These are phyloP conservation scores for Chaetodon trifasciatus DNA, from an alignment of 2,797 vertebrate genomes.

Conservation along the genomic window DNA sequence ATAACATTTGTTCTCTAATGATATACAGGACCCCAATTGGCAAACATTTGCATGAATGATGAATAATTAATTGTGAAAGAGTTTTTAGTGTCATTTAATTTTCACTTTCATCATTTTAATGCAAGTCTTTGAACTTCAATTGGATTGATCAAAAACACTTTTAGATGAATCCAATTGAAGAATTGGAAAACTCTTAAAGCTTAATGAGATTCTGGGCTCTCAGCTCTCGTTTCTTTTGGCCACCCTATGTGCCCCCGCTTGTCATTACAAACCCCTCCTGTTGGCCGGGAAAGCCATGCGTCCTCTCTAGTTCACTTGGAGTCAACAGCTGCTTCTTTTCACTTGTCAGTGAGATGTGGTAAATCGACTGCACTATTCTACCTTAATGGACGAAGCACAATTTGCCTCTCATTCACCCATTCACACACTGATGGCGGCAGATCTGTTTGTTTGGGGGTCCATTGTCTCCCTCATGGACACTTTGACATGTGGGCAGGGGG, in stretches of 20 bases:
- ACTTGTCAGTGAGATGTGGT: conserved; percentile 23
- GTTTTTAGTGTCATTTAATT: not conserved
- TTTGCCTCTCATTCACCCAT: not conserved
- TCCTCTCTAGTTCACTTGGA: conserved; percentile 26
- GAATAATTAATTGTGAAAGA: not conserved
- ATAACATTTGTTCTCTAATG: not conserved
- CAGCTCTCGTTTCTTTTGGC: not conserved
- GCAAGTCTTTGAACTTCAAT: not conserved
- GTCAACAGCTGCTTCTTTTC: conserved; percentile 19
- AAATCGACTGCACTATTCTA: conserved; percentile 20
- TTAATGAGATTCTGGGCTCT: not conserved
- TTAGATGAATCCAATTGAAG: not conserved
- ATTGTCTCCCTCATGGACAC: not conserved
- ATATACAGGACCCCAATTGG: not conserved
- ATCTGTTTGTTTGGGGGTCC: conserved; percentile 4
- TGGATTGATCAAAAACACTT: not conserved
- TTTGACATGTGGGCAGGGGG: not conserved
- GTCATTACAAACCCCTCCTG: conserved; percentile 4
- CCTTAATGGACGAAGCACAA: not conserved
- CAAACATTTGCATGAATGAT: not conserved
- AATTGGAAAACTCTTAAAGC: not conserved
- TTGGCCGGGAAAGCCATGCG: conserved; percentile 1
- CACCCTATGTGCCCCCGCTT: not conserved
- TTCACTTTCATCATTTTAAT: not conserved
- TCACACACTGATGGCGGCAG: not conserved